phyloP scores from a whole-genome alignment of 53 echinoderm and acorn worm species.

The Patiria pectinifera region DNA sequence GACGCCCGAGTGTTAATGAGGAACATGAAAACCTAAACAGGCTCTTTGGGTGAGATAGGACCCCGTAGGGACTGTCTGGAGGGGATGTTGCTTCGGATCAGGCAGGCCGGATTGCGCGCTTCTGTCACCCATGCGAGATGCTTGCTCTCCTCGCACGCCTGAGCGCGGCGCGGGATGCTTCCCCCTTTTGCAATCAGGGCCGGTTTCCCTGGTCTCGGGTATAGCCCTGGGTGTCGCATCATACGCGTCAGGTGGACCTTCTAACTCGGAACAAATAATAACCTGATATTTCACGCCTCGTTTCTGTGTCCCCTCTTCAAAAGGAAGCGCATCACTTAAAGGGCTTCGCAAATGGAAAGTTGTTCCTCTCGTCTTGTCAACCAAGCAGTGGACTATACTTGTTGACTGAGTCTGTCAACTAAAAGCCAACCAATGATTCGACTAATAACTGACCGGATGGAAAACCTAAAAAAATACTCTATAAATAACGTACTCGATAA shows the following conservation, averaged over 20 bases:
- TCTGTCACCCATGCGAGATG: conserved; percentile 24
- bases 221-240: conserved; percentile 17
- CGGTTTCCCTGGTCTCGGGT: neutral
- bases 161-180: conserved; percentile 8
- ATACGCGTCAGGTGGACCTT: conserved; percentile 35
- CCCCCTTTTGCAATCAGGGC: neutral
- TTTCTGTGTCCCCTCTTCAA: conserved; percentile 10
- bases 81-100: conserved; percentile 11
- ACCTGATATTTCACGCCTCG: conserved; percentile 56
- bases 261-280: conserved; percentile 36
- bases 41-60: neutral
- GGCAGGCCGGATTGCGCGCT: neutral
- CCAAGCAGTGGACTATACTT: too few species aligned
- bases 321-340: neutral
- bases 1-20: neutral
- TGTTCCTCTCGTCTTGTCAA: too few species aligned
- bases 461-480: too few species aligned
- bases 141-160: conserved; percentile 12
- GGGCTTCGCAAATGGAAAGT: neutral
- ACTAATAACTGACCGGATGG: neutral
- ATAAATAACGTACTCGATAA: too few species aligned
- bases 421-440: neutral
- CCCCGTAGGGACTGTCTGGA: conserved; percentile 23
- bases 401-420: neutral
- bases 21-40: neutral